Evolutionary conservation across 2,797 vertebrate species (phyloP), one percentile per base, ranked within the genome.

Genomic region (Allobates femoralis): DNA sequence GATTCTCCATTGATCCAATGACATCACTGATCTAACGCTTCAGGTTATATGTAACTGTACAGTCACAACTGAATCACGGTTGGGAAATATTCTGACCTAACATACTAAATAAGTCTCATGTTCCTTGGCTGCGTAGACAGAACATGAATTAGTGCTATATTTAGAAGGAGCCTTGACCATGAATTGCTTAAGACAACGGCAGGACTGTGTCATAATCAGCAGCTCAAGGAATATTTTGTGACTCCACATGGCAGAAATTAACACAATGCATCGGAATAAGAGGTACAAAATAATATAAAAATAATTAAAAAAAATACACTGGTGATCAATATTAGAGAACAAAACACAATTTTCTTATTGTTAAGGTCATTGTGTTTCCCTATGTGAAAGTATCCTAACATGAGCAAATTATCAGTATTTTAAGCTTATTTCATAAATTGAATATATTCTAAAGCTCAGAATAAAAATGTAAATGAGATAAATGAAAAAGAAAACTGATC

Each of bases 71-170:
- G 79, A 67, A 60, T 67, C 62, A 81, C 53, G 3, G 30, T 1
- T 23, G 55, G 32, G 62, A 53, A 34, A 53, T 14, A 80, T 28
- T 67, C 41, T 16, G 62, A 51, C n/a, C 37, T 66, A 51, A 26
- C 26, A 2, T 64, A 46, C 56, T 62, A 79, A 81, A 67, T 66
- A 67, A 58, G 55, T 78, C 55, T 58, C 55, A 23, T 77, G 76
- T 37, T 56, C 21, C 21, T 14, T 58, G 76, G 32, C 55, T 32
- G 30, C 18, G 37, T 12, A 78, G 58, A 37, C 76, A n/a, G 53
- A 78, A 37, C 53, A 58, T 58, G 76, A 37, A 58, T 77, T 6
- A 11, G 2, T 34, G 21, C 55, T 78, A 78, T 78, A 34, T 58
- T 78, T 78, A 78, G 75, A 77, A 55, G 30, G 11, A 26, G 30